Evolutionary conservation across 1,140 invertebrate genomes (phyloP).

Genomic region (Probaryconus sp.): DNA sequence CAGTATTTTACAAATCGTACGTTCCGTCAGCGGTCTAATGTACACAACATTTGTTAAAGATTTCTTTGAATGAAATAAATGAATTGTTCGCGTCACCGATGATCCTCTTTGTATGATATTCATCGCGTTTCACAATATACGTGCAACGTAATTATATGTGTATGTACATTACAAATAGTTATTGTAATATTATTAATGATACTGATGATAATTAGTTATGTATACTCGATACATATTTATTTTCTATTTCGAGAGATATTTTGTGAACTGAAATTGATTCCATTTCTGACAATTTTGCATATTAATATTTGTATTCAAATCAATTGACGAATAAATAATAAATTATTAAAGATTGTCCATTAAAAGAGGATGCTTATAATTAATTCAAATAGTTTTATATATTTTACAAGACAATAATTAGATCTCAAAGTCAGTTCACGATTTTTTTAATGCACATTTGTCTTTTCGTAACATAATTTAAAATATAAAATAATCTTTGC

Average conservation of each 20-base stretch:
- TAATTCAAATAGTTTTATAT: too few species aligned
- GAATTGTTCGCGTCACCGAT: slow-evolving; percentile 35
- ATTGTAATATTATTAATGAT: slow-evolving; percentile 54
- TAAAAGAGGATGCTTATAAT: too few species aligned
- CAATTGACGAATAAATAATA: too few species aligned
- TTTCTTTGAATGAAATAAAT: slow-evolving; percentile 48
- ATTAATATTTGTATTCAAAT: too few species aligned
- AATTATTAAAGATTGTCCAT: too few species aligned
- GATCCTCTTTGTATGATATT: slow-evolving; percentile 46
- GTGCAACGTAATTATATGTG: slow-evolving; percentile 40
- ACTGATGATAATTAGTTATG: slow-evolving; percentile 70
- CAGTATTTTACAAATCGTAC: slow-evolving; percentile 54
- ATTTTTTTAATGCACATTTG: slow-evolving; percentile 45
- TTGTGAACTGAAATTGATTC: slow-evolving; percentile 48
- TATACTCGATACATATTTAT: slow-evolving; percentile 67
- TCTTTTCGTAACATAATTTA: slow-evolving; percentile 36
- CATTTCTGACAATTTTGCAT: too few species aligned
- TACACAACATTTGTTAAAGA: slow-evolving; percentile 58
- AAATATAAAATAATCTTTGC: slow-evolving; percentile 54
- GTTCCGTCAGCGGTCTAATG: slow-evolving; percentile 53
- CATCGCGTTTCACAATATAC: slow-evolving; percentile 26
- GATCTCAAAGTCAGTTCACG: slow-evolving; percentile 34
- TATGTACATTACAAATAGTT: slow-evolving; percentile 71
- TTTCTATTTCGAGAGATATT: slow-evolving; percentile 46
- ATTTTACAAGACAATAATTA: not conserved